Percentiles rank a stretch among this genome's conserved stretches.
phyloP scores from a whole-genome alignment of 2,113 vertebrate genomes.

The Taxidea taxus region DNA sequence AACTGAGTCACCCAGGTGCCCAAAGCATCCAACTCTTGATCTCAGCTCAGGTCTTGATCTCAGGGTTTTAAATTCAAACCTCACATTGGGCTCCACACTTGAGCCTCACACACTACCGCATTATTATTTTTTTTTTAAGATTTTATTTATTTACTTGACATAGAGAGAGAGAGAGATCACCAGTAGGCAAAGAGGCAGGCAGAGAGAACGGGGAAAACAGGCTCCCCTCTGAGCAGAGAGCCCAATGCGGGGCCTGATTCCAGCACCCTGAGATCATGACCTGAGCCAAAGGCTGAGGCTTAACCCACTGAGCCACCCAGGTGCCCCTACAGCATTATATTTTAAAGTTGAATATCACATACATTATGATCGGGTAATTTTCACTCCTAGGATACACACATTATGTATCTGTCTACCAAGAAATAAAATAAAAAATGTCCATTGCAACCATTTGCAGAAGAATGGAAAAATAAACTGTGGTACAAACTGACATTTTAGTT shows the following conservation, averaged over 20 bases:
- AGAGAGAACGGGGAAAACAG: too few species aligned
- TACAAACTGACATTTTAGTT: background rate
- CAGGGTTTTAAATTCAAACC: background rate
- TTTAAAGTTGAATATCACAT: background rate
- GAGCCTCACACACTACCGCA: background rate
- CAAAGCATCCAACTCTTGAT: background rate
- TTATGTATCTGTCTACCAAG: background rate
- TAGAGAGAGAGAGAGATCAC: too few species aligned
- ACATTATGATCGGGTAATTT: background rate
- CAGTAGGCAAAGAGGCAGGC: too few species aligned
- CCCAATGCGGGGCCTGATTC: too few species aligned
- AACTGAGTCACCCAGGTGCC: too few species aligned
- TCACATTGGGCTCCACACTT: background rate
- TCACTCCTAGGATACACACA: background rate
- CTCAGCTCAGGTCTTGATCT: background rate
- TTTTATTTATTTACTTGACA: too few species aligned
- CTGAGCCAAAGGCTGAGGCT: too few species aligned
- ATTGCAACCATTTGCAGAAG: background rate
- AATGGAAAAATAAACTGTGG: background rate
- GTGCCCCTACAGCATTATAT: background rate
- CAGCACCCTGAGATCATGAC: too few species aligned
- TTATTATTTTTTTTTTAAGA: too few species aligned
- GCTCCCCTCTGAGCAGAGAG: too few species aligned
- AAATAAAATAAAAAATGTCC: background rate
- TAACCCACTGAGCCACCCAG: too few species aligned